Evolutionary conservation across 2,888 invertebrate species (phyloP).

Genomic region (Caenorhabditis sp.): DNA sequence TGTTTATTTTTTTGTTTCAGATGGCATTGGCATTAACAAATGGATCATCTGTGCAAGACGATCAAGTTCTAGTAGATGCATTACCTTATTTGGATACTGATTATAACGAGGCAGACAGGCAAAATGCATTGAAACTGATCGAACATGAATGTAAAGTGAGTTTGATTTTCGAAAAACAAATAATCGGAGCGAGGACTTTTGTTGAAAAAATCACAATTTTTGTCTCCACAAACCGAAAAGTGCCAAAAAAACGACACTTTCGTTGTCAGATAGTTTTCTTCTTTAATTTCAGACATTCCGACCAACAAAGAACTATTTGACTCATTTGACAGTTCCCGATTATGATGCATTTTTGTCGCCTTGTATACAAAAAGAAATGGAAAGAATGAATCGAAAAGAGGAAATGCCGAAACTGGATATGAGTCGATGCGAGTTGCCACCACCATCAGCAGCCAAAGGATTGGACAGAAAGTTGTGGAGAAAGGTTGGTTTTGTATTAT

Average conservation of each 20-base stretch:
- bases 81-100: conserved; percentile 64
- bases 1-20: conserved; percentile 5
- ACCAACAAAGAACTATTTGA: conserved; percentile 96
- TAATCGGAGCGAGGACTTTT: no score
- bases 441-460: conserved; percentile 55
- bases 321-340: conserved; percentile 82
- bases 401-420: conserved; percentile 67
- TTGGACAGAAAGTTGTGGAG: conserved; percentile 62
- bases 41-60: conserved; percentile 19
- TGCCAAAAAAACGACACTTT: background rate
- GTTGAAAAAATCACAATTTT: background rate
- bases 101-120: conserved; percentile 62
- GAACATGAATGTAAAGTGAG: conserved; percentile 92
- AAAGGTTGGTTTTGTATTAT: conserved; percentile 39
- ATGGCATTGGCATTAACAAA: conserved; percentile 32
- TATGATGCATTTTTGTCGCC: conserved; percentile 78
- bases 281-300: conserved; percentile 76
- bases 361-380: conserved; percentile 54
- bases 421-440: conserved; percentile 65
- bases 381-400: conserved; percentile 60
- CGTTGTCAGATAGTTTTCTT: no score
- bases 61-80: conserved; percentile 56
- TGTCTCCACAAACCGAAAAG: no score
- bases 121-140: conserved; percentile 87
- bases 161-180: background rate